phyloP scores from a whole-genome alignment of 2,113 vertebrate species.

The Grallaria varia region DNA sequence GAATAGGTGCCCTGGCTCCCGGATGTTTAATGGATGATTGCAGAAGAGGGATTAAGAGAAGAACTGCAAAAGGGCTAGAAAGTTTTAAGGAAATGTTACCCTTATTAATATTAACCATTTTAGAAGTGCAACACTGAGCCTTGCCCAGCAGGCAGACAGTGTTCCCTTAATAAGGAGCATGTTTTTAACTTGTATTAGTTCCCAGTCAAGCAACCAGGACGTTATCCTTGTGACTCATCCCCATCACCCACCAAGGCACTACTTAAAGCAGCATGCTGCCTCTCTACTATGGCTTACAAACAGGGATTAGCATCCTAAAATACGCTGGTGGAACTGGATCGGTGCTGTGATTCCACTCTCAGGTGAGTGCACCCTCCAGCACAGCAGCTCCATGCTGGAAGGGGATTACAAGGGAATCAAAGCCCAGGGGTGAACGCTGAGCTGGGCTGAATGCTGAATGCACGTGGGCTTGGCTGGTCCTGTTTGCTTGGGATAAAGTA shows the following conservation, averaged over 20 bases:
- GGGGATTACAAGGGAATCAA: background rate
- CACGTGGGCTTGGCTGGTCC: background rate
- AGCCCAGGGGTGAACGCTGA: background rate
- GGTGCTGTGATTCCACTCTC: background rate
- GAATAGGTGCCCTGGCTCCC: background rate
- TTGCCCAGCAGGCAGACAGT: background rate
- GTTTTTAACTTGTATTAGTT: background rate
- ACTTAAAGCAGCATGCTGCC: background rate
- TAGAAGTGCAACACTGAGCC: background rate
- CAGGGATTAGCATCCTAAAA: background rate
- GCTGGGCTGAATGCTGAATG: background rate
- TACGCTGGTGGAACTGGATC: background rate
- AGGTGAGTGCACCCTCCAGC: background rate
- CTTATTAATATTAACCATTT: background rate
- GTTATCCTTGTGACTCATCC: conserved; percentile 20
- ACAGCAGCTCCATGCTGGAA: background rate
- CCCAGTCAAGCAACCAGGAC: conserved; percentile 12
- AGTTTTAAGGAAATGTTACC: background rate
- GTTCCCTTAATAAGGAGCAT: background rate
- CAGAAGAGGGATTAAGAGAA: background rate
- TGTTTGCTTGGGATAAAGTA: background rate
- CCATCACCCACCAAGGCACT: conserved; percentile 24
- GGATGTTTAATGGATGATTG: background rate
- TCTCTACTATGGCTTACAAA: background rate
- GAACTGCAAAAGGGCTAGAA: background rate